Base-by-base conservation (phyloP, 2,888 invertebrate species). In the Bellardia bayeri region DNA sequence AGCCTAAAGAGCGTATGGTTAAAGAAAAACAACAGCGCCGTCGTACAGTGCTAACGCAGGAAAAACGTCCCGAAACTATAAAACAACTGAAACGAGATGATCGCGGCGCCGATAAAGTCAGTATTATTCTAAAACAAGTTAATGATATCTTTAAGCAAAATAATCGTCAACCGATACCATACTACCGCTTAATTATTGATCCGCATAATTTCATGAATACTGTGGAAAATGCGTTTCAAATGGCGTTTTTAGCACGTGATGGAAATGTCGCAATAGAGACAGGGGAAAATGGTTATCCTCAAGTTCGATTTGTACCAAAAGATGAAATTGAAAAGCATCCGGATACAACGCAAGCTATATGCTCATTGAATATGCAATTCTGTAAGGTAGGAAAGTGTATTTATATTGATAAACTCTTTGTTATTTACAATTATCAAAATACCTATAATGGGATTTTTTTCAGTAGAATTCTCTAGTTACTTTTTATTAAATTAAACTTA, bases 151-250 rank as follows among this genome's bases (percentile, higher is more conserved):
- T 93, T 89, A 92, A 92, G 82, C 91, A 91, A 3, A 93, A 94
- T 83, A 89, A 92, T 42, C 90, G 92, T 3, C 83, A 93, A 85
- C 94, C 95, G 0, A 93, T 96, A 64, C 94, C 94, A n/a, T 95
- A 94, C 89, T 95, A 94, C 87, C 92, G 94, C 87, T 92, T 95
- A 40, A 94, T 95, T 61, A 92, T 95, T 75, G 94, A 95, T 92
- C 95, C 95, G 0, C 90, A 91, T 0, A 93, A 94, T 90, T 95
- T 95, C 91, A 94, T 94, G 86, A 94, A 93, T 85, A 95, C 95
- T 2, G 94, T 95, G 8, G 95, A 95, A 90, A 95, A 95, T 91
- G 94, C 95, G 88, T 94, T 96, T 90, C 95, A 95, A 91, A 93
- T 95, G 82, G 94, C 95, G 1, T 95, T 96, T 92, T 93, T 95